phyloP scores from a whole-genome alignment of 2,888 invertebrate genomes.

The Campoletis raptor region DNA sequence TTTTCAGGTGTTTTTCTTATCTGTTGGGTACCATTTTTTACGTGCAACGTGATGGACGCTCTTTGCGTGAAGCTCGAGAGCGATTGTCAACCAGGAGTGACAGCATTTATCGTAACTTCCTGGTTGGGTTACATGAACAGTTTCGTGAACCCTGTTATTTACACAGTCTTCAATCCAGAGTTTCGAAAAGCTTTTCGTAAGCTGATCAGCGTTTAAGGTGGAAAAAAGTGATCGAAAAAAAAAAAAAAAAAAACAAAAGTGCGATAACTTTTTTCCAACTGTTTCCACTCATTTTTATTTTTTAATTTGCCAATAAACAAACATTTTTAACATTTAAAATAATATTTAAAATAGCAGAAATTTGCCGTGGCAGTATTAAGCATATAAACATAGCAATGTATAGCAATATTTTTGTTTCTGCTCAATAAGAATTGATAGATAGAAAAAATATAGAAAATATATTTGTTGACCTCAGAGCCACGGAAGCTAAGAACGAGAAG shows the following conservation, averaged over 20 bases:
- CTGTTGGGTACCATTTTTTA: conserved; percentile 99
- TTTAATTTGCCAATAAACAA: background rate
- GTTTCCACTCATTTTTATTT: background rate
- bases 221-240: background rate
- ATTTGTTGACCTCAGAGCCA: conserved; percentile 27
- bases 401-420: conserved; percentile 82
- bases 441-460: conserved; percentile 32
- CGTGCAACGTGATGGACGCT: conserved; percentile 98
- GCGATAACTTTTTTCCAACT: background rate
- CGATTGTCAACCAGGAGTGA: conserved; percentile 93
- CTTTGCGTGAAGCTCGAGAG: conserved; percentile 95
- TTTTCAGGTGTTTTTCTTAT: conserved; percentile 96
- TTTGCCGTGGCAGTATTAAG: conserved; percentile 82
- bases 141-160: conserved; percentile 96
- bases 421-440: conserved; percentile 71
- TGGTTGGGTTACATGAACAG: conserved; percentile 99
- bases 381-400: conserved; percentile 73
- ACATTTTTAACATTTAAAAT: background rate
- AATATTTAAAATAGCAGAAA: conserved; percentile 13
- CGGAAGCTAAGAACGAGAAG: background rate
- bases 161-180: conserved; percentile 98
- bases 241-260: background rate
- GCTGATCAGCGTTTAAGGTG: conserved; percentile 87
- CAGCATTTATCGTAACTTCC: conserved; percentile 96
- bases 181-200: conserved; percentile 99